A percentile compares a stretch with the other conserved stretches of the same genome.
Conservation (phyloP, 2,888 invertebrate species). For the Conops quadrifasciatus region DNA sequence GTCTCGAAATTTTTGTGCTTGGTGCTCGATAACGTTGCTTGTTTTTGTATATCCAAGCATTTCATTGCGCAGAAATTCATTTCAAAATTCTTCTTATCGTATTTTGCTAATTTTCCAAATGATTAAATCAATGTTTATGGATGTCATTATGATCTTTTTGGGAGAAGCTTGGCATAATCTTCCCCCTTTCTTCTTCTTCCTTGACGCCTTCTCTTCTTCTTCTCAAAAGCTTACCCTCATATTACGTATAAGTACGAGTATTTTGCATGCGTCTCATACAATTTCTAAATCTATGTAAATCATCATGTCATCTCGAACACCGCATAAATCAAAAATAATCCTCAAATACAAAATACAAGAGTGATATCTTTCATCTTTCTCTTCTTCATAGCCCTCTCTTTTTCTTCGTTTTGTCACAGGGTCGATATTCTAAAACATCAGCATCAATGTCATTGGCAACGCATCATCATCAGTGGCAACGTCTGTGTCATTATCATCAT, state of each 20-base stretch:
- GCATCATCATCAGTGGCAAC: not conserved
- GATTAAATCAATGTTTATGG: constrained; percentile 55
- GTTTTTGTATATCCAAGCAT: not conserved
- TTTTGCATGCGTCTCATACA: too few relatives aligned
- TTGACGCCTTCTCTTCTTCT: constrained; percentile 47
- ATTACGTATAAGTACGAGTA: too few relatives aligned
- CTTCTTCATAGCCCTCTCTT: not conserved
- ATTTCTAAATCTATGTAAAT: too few relatives aligned
- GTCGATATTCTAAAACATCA: not conserved
- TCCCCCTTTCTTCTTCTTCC: not conserved
- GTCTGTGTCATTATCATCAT: not conserved
- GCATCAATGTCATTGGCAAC: not conserved
- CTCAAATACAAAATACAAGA: constrained; percentile 53
- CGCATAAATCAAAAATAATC: constrained; percentile 64
- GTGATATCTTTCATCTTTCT: constrained; percentile 12
- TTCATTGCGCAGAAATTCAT: not conserved
- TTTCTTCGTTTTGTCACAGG: not conserved
- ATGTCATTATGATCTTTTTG: too few relatives aligned
- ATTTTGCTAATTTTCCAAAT: constrained; percentile 55
- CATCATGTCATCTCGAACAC: constrained; percentile 62
- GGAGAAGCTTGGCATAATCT: too few relatives aligned
- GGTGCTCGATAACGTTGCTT: too few relatives aligned
- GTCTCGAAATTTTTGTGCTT: too few relatives aligned
- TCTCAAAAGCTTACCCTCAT: too few relatives aligned
- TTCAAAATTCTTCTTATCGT: not conserved